These are phyloP conservation scores for Drosophila kuntzei DNA, from an alignment of 2,888 invertebrate species.

Conservation along the genomic window DNA sequence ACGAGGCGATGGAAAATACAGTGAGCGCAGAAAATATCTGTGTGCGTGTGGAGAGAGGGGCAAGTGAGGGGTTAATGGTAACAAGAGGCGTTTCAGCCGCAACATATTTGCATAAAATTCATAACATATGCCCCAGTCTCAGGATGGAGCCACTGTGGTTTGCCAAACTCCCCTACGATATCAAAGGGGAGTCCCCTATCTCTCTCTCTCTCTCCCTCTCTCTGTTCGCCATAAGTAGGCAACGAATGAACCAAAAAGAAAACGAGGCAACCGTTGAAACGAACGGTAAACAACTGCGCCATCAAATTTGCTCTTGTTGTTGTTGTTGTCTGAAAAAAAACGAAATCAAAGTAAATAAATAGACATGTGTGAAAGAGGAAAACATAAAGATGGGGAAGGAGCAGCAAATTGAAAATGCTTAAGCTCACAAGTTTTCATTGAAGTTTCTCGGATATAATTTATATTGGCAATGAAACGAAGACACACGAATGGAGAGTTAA, in stretches of 20 bases:
- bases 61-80: conserved; percentile 11
- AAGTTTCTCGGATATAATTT: conserved; percentile 17
- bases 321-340: conserved; percentile 23
- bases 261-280: background rate
- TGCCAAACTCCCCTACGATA: conserved; percentile 8
- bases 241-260: conserved; percentile 14
- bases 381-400: background rate
- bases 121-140: conserved; percentile 66
- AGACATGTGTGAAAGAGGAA: conserved; percentile 41
- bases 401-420: conserved; percentile 55
- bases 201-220: too few relatives aligned
- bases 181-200: background rate
- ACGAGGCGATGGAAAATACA: background rate
- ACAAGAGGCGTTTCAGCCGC: conserved; percentile 35
- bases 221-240: conserved; percentile 42
- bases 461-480: background rate
- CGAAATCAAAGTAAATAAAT: conserved; percentile 54
- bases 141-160: conserved; percentile 25
- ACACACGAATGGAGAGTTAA: background rate
- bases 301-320: conserved; percentile 24
- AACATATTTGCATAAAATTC: conserved; percentile 74
- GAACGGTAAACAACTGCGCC: conserved; percentile 52
- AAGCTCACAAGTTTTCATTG: conserved; percentile 31
- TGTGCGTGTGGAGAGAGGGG: background rate
- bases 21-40: background rate